Base-by-base conservation (phyloP, 2,888 invertebrate species). In the Habroteleia sp. region DNA sequence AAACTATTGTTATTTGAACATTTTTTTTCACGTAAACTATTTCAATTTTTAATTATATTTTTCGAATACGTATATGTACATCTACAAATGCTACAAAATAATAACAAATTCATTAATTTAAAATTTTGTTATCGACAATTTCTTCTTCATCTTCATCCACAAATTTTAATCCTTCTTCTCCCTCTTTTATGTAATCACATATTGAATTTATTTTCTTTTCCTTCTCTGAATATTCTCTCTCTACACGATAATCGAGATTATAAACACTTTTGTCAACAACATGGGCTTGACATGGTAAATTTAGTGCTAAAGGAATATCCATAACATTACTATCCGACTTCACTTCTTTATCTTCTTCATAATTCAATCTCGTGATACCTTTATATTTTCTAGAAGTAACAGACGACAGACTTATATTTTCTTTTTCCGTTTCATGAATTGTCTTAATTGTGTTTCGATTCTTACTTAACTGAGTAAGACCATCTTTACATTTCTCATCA, bases 141-240 rank as follows among this genome's bases (percentile, higher is more conserved):
- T 86, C 86, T 2, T 85, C 84, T 16, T 84, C 84, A 17, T 88
- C 87, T 11, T 86, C 86, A 35, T 87, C 88, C 11, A 84, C 87
- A 60, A 87, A 88, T 74, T 84, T 87, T 33, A 88, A 80, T 17
- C 77, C 83, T 20, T 85, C 83, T 44, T 84, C 84, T 48, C 82
- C 84, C 44, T 84, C 84, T 4, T 80, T 82, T 37, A 85, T 82
- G 14, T 83, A 79, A 56, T 84, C 82, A 56, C 84, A 86, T 41
- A 87, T 82, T 3, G 83, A 82, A 4, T 82, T 83, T n/a, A 81
- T 79, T 11, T 83, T 81, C 4, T 79, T 80, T 10, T 83, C 79
- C 11, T 81, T 80, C 3, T 81, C 35, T 6, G 41, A 52, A 11
- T 33, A 81, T 33, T 84, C 83, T 13, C 68, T 78, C 44, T 85